Evolutionary conservation across 1,140 invertebrate genomes (phyloP).

Genomic region (Drosophila murphyi): DNA sequence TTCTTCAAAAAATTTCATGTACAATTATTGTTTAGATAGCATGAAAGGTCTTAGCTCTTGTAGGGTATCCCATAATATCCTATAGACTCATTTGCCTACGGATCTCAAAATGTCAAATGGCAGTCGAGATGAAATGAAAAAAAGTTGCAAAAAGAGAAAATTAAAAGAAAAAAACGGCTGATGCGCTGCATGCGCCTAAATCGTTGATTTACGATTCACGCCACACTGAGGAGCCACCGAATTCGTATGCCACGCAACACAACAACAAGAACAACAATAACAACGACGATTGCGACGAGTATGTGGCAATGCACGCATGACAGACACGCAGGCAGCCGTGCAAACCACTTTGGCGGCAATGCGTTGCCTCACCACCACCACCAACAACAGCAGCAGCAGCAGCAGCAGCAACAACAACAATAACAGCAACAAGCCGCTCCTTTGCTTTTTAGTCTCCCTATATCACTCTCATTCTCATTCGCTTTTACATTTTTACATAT

Average conservation of each 20-base stretch:
- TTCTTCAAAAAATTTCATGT: no score
- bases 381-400: background rate
- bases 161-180: conserved; percentile 52
- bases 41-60: background rate
- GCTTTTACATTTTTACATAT: conserved; percentile 32
- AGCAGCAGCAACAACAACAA: background rate
- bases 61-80: conserved; percentile 37
- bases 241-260: conserved; percentile 54
- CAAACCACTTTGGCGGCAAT: conserved; percentile 80
- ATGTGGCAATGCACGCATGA: conserved; percentile 78
- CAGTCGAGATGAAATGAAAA: conserved; percentile 36
- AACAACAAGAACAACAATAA: conserved; percentile 22
- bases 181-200: conserved; percentile 77
- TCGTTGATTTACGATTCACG: conserved; percentile 83
- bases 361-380: conserved; percentile 34
- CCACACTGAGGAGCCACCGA: conserved; percentile 77
- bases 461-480: conserved; percentile 29
- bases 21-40: no score
- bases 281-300: conserved; percentile 52
- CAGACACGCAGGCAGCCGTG: conserved; percentile 79
- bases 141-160: conserved; percentile 27
- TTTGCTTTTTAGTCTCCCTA: conserved; percentile 42
- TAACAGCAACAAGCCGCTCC: background rate
- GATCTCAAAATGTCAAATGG: conserved; percentile 65
- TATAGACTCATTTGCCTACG: conserved; percentile 10